Evolutionary conservation across 2,888 invertebrate species (phyloP).

Genomic region (Mactromeris polynyma): DNA sequence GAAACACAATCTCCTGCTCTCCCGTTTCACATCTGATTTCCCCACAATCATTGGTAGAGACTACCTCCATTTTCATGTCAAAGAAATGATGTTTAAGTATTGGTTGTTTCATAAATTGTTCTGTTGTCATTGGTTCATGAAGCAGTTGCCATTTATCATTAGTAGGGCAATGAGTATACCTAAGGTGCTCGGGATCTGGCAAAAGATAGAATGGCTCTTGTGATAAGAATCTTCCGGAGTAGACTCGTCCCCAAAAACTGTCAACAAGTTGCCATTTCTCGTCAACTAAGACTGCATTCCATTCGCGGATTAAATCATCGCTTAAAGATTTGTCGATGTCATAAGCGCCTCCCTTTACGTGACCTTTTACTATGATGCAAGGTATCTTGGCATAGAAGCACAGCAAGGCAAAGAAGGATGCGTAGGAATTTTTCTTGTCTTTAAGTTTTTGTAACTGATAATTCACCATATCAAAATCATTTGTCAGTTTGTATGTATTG

Average conservation of each 20-base stretch:
- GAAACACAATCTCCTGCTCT: constrained; percentile 76
- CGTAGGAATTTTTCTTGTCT: constrained; percentile 47
- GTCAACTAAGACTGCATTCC: constrained; percentile 68
- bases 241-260: constrained; percentile 54
- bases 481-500: constrained; percentile 25
- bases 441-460: constrained; percentile 50
- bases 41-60: constrained; percentile 71
- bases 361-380: constrained; percentile 79
- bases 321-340: constrained; percentile 73
- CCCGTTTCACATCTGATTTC: constrained; percentile 72
- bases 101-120: constrained; percentile 76
- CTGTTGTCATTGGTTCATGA: constrained; percentile 67
- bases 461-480: constrained; percentile 33
- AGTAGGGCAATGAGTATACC: constrained; percentile 79
- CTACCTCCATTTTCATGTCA: constrained; percentile 73
- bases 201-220: constrained; percentile 79
- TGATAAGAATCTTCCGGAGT: constrained; percentile 60
- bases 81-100: constrained; percentile 81
- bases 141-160: constrained; percentile 80
- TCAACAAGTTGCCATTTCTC: constrained; percentile 62
- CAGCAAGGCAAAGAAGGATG: constrained; percentile 53
- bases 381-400: constrained; percentile 74
- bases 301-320: constrained; percentile 60
- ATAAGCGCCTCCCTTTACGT: constrained; percentile 80
- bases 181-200: constrained; percentile 79